Conservation (phyloP, 2,113 vertebrate genomes). For the Tenrec ecaudatus region DNA sequence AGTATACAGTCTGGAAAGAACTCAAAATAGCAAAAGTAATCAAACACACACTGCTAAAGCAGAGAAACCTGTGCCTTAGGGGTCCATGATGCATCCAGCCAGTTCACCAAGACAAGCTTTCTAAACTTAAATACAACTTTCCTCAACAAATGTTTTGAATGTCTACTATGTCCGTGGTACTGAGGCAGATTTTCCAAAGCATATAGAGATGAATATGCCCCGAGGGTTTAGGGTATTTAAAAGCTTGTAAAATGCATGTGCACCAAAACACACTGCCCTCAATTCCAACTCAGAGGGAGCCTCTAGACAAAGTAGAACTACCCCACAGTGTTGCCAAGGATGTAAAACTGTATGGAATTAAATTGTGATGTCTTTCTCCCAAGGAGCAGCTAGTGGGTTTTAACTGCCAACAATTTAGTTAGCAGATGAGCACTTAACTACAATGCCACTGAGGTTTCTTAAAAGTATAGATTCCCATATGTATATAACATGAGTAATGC, state of each 20-base stretch:
- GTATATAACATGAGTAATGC: not conserved
- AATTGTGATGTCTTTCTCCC: too few species aligned
- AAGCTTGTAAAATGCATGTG: not conserved
- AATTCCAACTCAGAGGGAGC: too few species aligned
- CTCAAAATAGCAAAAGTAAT: not conserved
- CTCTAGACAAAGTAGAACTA: too few species aligned
- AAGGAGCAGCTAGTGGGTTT: too few species aligned
- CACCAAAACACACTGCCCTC: not conserved
- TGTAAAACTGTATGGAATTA: too few species aligned
- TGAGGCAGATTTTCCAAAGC: not conserved
- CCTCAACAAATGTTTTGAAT: conserved; percentile 28
- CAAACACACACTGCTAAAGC: not conserved
- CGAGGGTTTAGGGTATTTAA: not conserved
- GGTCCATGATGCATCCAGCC: not conserved
- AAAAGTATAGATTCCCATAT: not conserved
- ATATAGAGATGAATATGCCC: not conserved
- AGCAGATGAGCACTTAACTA: too few species aligned
- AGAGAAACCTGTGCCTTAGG: not conserved
- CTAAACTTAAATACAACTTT: conserved; percentile 11
- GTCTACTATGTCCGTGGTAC: not conserved
- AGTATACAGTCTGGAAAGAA: not conserved
- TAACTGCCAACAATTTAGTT: too few species aligned
- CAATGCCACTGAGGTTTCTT: too few species aligned
- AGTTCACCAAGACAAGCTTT: not conserved
- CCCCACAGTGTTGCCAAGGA: too few species aligned